These are phyloP conservation scores for Darevskia mixta DNA, from an alignment of 2,797 vertebrate species.

Conservation along the genomic window DNA sequence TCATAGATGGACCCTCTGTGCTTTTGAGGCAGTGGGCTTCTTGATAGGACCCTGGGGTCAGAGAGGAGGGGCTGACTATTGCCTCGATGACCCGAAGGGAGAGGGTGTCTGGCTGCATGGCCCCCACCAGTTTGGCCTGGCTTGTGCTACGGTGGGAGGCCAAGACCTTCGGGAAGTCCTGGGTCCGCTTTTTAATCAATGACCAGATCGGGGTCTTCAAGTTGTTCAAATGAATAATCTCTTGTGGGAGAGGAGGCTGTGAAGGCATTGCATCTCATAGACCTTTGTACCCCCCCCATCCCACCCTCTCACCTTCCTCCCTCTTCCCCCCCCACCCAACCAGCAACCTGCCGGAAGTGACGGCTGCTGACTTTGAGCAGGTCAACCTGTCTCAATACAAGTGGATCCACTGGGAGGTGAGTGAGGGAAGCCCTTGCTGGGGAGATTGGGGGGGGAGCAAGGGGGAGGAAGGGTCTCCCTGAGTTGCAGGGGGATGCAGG, in stretches of 20 bases:
- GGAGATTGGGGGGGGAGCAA: not conserved
- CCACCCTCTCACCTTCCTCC: not conserved
- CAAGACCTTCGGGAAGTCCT: no score
- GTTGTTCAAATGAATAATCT: not conserved
- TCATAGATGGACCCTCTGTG: not conserved
- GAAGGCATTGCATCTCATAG: no score
- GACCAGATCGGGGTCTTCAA: not conserved
- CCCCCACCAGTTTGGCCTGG: not conserved
- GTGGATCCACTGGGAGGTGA: conserved; percentile 97
- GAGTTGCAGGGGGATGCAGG: no score
- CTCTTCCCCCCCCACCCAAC: not conserved
- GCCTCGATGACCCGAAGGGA: not conserved
- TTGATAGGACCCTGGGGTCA: not conserved
- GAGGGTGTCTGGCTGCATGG: no score
- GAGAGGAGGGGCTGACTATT: not conserved
- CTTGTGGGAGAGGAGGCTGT: not conserved
- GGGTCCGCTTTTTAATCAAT: not conserved
- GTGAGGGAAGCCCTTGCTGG: not conserved
- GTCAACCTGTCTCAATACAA: conserved; percentile 87
- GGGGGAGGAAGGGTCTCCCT: no score
- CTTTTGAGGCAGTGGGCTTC: not conserved
- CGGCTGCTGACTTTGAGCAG: conserved; percentile 86
- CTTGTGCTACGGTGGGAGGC: not conserved
- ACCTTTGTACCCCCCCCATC: not conserved
- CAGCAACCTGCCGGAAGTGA: conserved; percentile 92